These are phyloP conservation scores for Papilio polytes DNA, from an alignment of 1,140 invertebrate genomes.

Conservation along the genomic window DNA sequence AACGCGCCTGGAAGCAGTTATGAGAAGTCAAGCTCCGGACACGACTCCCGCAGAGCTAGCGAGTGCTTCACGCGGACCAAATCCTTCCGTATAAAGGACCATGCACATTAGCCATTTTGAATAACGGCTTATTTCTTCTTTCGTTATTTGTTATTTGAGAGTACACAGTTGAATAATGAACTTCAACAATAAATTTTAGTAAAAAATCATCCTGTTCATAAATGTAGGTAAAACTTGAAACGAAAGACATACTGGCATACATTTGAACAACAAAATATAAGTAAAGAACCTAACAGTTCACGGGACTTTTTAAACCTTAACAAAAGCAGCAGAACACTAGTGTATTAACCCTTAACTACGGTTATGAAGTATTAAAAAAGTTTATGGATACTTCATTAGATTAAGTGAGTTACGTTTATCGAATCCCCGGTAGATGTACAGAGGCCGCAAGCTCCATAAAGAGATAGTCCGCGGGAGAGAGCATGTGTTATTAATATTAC, in stretches of 20 bases:
- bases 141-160: background rate
- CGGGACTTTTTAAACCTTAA: background rate
- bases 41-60: constrained; percentile 18
- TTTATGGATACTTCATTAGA: constrained; percentile 16
- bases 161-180: background rate
- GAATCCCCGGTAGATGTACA: constrained; percentile 32
- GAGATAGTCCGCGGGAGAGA: constrained; percentile 47
- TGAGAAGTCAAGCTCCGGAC: constrained; percentile 1
- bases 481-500: constrained; percentile 45
- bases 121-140: too few relatives aligned
- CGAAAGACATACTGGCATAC: background rate
- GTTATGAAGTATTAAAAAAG: background rate
- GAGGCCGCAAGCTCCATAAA: constrained; percentile 36
- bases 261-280: background rate
- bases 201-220: background rate
- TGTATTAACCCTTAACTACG: background rate
- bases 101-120: background rate
- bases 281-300: too few relatives aligned
- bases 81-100: constrained; percentile 24
- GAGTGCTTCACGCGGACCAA: background rate
- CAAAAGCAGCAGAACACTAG: background rate
- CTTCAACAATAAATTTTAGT: background rate
- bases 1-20: constrained; percentile 8
- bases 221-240: background rate
- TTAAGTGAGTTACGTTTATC: constrained; percentile 10